Base-by-base conservation (phyloP, 2,797 vertebrate species). In the Petrocephalus schoutedeni region DNA sequence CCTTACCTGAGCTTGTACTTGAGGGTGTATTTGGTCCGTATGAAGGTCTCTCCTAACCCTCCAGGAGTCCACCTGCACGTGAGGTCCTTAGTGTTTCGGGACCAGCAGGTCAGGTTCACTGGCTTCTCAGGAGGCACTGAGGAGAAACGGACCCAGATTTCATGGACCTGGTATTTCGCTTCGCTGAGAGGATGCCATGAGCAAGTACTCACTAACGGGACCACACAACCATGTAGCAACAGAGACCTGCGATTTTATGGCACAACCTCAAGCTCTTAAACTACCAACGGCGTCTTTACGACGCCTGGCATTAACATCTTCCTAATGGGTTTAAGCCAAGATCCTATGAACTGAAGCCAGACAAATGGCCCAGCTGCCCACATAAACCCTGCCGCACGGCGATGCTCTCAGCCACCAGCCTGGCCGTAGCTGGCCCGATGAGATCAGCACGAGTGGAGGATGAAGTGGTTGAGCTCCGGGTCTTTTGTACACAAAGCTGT, bases 1-100 rank as follows among this genome's bases (percentile, higher is more conserved):
- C 87, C 93, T 94, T 92, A 98, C 98, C 97, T 97, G 91, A 98
- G 93, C 94, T 98, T 99, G 94, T 98, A 99, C 93, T 98, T 99
- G 90, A 99, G 96, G 88, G 96, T 96, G 92, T 99, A 98, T 94
- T 97, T 97, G 91, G 98, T 98, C 86, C 92, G 96, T 90, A 99
- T 93, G 93, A 97, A 97, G 4, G 96, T 97, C 89, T 98, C 98
- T 1, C 97, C 97, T 16, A 91, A 94, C 0, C 97, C 95, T 4
- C 98, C 97, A 0, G 97, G 97, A 0, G 92, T 94, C 98, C 98
- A 99, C 90, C 93, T 95, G 94, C 98, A 99, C 4, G 96, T 98
- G 90, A 99, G 92, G 86, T 99, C 98, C 91, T 98, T 99, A 85
- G 98, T 96, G 91, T 99, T 98, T 88, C 95, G 96, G 83, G 98